A percentile compares a stretch with the other conserved stretches of the same genome.
Conservation (phyloP, 1,140 invertebrate genomes). For the Drosophila athabasca region DNA sequence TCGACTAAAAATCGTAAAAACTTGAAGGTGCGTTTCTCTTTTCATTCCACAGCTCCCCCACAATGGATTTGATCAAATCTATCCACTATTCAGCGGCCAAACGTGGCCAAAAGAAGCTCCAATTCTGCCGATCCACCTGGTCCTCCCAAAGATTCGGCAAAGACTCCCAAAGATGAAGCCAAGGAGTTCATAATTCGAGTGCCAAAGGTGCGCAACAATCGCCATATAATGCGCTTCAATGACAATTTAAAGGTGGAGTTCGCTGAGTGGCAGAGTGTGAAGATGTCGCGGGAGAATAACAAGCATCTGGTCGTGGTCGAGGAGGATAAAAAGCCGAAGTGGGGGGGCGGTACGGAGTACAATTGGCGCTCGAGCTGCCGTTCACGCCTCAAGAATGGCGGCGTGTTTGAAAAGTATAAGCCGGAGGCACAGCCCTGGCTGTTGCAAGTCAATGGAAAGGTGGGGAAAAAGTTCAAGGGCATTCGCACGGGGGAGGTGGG, state of each 20-base stretch:
- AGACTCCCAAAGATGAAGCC: too few species aligned
- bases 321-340: constrained; percentile 95
- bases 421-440: constrained; percentile 98
- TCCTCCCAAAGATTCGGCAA: neutral
- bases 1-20: too few species aligned
- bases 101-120: constrained; percentile 14
- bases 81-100: neutral
- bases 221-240: constrained; percentile 97
- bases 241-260: constrained; percentile 94
- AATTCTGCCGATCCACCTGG: constrained; percentile 26
- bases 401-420: constrained; percentile 92
- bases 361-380: constrained; percentile 95
- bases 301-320: constrained; percentile 92
- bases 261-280: constrained; percentile 93
- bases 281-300: constrained; percentile 97
- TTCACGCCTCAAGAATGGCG: constrained; percentile 91
- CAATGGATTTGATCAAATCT: too few species aligned
- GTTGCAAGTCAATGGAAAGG: constrained; percentile 94
- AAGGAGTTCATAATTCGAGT: constrained; percentile 89
- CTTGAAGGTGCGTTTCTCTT: too few species aligned
- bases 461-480: constrained; percentile 94
- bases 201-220: constrained; percentile 91
- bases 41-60: too few species aligned
- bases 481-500: constrained; percentile 96
- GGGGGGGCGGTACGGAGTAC: constrained; percentile 92